Conservation (phyloP, 2,888 invertebrate genomes). For the Esperia sulphurella region DNA sequence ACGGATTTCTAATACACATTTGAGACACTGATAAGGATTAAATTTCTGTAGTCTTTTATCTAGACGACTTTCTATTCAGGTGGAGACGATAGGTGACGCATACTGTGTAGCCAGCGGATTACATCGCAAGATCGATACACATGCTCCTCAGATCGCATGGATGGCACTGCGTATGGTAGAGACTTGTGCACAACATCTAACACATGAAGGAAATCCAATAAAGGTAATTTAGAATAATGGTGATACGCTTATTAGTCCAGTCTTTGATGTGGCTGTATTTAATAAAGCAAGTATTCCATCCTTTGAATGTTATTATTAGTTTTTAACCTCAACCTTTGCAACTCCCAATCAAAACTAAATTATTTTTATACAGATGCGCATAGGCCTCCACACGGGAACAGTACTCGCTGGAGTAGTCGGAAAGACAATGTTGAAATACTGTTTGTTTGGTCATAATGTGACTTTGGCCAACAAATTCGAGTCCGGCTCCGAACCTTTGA, state of each 20-base stretch:
- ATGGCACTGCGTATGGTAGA: conserved; percentile 97
- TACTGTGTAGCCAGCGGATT: conserved; percentile 97
- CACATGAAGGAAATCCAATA: conserved; percentile 95
- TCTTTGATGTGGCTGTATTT: no score
- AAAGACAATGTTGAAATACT: conserved; percentile 95
- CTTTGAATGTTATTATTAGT: no score
- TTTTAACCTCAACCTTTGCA: no score
- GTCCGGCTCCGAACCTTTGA: conserved; percentile 93
- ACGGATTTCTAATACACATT: no score
- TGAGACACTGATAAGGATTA: no score
- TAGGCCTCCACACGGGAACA: conserved; percentile 95
- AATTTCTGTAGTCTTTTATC: background rate
- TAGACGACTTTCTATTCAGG: conserved; percentile 69
- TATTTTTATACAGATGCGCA: conserved; percentile 87
- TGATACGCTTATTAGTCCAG: no score
- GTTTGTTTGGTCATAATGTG: conserved; percentile 96
- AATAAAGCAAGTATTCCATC: no score
- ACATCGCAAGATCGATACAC: conserved; percentile 90
- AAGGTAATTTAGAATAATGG: conserved; percentile 74
- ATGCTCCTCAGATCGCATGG: conserved; percentile 97
- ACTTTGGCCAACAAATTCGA: conserved; percentile 98
- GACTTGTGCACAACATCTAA: conserved; percentile 90
- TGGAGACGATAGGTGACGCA: conserved; percentile 97
- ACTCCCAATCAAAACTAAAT: background rate
- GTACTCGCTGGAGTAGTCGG: conserved; percentile 97